Percentiles rank a stretch among this genome's conserved stretches.
Evolutionary conservation across 2,113 vertebrate species (phyloP).

Genomic region (Blennius ocellaris): DNA sequence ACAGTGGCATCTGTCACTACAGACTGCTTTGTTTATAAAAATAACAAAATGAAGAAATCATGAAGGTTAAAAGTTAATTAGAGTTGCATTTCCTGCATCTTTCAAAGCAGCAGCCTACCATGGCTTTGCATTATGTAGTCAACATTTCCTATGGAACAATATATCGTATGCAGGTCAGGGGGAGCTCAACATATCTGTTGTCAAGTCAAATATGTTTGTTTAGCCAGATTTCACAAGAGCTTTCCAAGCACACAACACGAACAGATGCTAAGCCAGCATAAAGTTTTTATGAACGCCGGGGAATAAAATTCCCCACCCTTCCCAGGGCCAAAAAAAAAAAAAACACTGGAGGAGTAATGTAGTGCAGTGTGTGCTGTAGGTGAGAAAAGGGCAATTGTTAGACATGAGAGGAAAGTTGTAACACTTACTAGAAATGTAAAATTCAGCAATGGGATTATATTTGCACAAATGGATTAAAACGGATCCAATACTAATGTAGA

Average conservation of each 20-base stretch:
- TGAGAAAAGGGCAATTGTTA: constrained; percentile 3
- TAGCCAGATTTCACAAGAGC: background rate
- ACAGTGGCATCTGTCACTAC: background rate
- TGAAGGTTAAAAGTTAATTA: background rate
- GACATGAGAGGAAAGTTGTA: constrained; percentile 26
- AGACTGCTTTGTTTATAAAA: no score
- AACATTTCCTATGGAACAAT: background rate
- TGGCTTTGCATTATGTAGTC: background rate
- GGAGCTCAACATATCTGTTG: background rate
- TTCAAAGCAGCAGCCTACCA: background rate
- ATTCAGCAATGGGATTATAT: constrained; percentile 42
- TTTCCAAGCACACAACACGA: constrained; percentile 4
- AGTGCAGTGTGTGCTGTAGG: constrained; percentile 8
- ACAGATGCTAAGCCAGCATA: constrained; percentile 1
- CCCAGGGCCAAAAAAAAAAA: background rate
- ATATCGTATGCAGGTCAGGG: background rate
- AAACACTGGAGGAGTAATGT: constrained; percentile 2
- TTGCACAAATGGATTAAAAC: constrained; percentile 33
- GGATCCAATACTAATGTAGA: constrained; percentile 21
- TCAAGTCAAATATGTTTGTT: constrained; percentile 15
- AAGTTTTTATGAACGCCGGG: constrained; percentile 4
- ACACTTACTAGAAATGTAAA: constrained; percentile 34
- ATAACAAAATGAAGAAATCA: no score
- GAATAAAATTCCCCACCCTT: background rate
- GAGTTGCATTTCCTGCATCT: background rate